Evolutionary conservation across 1,140 invertebrate species (phyloP), one percentile per base, ranked within the genome.

Genomic region (Lucilia cuprina): DNA sequence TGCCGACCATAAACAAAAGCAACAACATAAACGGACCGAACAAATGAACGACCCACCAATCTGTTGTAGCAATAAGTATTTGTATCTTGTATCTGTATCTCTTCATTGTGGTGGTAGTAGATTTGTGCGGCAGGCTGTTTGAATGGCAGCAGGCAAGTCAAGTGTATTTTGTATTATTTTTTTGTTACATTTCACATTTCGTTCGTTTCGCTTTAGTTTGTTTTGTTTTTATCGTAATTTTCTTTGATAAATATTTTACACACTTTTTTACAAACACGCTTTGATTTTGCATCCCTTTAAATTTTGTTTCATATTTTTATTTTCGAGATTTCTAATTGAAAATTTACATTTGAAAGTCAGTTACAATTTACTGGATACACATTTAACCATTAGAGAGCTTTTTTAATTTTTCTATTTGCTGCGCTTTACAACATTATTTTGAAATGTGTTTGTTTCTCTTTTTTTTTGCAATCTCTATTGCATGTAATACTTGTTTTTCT

Each of bases 191-290:
- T 70, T 70, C 65, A 12, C 50, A 12, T 49, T 70, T 25, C 8
- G 65, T 70, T 49, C 41, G 30, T 4, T 41, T 21, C 19, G n/a
- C 19, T 50, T 80, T 49, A 49, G 41, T 80, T 80, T 80, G 77
- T 49, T 80, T 49, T 80, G 77, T 80, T 80, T 80, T 80, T 49
- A 80, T 80, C 77, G 77, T 80, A 21, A 80, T 49, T 49, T 80
- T 80, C 77, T 49, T 80, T 49, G 77, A 21, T 80, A 49, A 70
- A 60, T 60, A 60, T 80, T n/a, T 77, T 49, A 80, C 77, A 80
- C 77, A 25, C 41, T 41, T 41, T 41, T 80, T 49, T 49, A 80
- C 77, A 19, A 50, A 21, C 13, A 14, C 77, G 47, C 34, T 80
- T 80, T 80, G 77, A 49, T 49, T 80, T 41, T 49, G 19, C 77